Evolutionary conservation across 2,888 invertebrate genomes (phyloP).

Genomic region (Lithophane socia): DNA sequence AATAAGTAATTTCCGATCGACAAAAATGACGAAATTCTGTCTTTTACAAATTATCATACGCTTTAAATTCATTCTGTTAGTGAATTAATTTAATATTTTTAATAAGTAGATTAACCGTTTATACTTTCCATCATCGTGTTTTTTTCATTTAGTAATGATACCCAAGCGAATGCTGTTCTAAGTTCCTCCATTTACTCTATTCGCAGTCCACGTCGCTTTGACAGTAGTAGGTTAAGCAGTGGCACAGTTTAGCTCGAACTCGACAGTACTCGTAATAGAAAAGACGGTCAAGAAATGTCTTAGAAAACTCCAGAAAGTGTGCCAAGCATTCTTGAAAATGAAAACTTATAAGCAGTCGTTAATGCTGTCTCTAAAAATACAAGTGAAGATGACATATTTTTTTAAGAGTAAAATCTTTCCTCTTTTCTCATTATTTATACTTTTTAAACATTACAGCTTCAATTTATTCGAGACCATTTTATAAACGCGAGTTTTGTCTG

Average conservation of each 20-base stretch:
- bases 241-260: slow-evolving; percentile 13
- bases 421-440: not conserved
- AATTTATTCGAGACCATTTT: slow-evolving; percentile 4
- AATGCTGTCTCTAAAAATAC: slow-evolving; percentile 16
- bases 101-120: too few species aligned
- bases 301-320: slow-evolving; percentile 26
- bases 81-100: too few species aligned
- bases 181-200: not conserved
- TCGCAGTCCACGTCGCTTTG: not conserved
- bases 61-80: too few species aligned
- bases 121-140: not conserved
- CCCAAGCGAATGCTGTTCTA: not conserved
- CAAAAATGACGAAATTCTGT: too few species aligned
- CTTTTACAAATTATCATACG: too few species aligned
- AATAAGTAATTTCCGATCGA: too few species aligned
- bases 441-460: not conserved
- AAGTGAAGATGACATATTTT: not conserved
- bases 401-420: not conserved
- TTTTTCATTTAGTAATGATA: not conserved
- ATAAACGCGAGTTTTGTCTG: not conserved
- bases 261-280: slow-evolving; percentile 20
- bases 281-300: slow-evolving; percentile 50
- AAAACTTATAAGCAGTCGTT: slow-evolving; percentile 19
- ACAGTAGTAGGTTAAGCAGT: slow-evolving; percentile 25
- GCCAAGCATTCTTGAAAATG: slow-evolving; percentile 43